Base-by-base conservation (phyloP, 2,113 vertebrate species). In the Rhynchomys soricoides region DNA sequence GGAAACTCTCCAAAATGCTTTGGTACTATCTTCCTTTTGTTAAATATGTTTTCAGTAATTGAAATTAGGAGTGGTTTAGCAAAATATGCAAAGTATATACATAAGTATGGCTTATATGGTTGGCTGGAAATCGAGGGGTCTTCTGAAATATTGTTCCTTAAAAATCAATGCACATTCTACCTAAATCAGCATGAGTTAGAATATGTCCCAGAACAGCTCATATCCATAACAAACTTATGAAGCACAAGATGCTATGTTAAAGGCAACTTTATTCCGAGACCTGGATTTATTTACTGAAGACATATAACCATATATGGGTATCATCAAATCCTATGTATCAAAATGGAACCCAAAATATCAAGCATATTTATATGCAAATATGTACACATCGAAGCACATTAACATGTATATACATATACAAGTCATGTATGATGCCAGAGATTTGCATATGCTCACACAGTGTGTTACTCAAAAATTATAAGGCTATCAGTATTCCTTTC, bases 221-320 rank as follows among this genome's bases (percentile, higher is more conserved):
- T 52, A 96, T 97, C 52, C n/a, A 22, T 90, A 71, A 90, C 81
- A 89, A 86, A 88, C 71, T 66, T 87, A 87, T 13, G 7, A 81
- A 82, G 73, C 40, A 78, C 62, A 77, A 55, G 85, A 94, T 82
- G 78, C 78, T 86, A 48, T 19, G 7, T 81, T 52, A 82, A 10
- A 6, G 43, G n/a, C 34, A 87, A 93, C 71, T 93, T 85, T 7
- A 10, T 88, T 62, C 73, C 78, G 43, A 89, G 26, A 7, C 34
- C 50, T 83, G 21, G 52, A 48, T 66, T 96, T 85, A 73, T 43
- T 93, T 95, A 31, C 24, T 66, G 11, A 92, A 74, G 15, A 90
- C 16, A 79, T 24, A 90, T 11, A 59, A 62, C 29, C 12, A 26
- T 48, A 22, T 45, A 43, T 31, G 16, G 48, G 16, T 71, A 48